Conservation (phyloP, 2,797 vertebrate genomes). For the Enteromius treurensis region DNA sequence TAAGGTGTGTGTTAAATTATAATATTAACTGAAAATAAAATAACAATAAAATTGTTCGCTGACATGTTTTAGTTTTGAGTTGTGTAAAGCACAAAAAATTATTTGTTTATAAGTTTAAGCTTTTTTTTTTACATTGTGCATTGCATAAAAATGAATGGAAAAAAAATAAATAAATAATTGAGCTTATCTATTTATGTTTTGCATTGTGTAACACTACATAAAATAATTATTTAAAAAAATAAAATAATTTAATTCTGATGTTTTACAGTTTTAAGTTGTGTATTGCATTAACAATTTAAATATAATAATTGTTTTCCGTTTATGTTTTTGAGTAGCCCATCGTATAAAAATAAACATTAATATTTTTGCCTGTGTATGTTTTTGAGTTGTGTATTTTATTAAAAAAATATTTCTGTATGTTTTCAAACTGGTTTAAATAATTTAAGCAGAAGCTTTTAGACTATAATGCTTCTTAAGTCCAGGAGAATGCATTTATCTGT, state of each 20-base stretch:
- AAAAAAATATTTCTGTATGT: neutral
- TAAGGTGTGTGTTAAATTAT: neutral
- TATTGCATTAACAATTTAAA: neutral
- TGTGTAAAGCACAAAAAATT: neutral
- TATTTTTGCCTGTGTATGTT: neutral
- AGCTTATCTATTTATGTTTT: neutral
- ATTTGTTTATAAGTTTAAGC: too few species aligned
- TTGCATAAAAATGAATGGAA: neutral
- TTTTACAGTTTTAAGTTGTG: too few species aligned
- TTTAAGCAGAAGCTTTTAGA: neutral
- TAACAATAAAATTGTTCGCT: neutral
- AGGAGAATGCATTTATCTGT: neutral
- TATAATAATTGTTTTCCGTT: neutral
- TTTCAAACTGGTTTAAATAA: neutral
- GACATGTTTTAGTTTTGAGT: neutral
- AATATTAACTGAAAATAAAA: neutral
- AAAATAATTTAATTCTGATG: too few species aligned
- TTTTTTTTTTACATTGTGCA: neutral
- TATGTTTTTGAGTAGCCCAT: neutral
- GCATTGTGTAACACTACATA: too few species aligned
- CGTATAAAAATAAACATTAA: neutral
- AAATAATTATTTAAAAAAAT: too few species aligned
- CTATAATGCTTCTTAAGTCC: neutral
- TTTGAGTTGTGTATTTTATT: neutral
- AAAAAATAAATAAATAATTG: neutral